Evolutionary conservation across 2,113 vertebrate species (phyloP).

Genomic region (Taurulus bubalis): DNA sequence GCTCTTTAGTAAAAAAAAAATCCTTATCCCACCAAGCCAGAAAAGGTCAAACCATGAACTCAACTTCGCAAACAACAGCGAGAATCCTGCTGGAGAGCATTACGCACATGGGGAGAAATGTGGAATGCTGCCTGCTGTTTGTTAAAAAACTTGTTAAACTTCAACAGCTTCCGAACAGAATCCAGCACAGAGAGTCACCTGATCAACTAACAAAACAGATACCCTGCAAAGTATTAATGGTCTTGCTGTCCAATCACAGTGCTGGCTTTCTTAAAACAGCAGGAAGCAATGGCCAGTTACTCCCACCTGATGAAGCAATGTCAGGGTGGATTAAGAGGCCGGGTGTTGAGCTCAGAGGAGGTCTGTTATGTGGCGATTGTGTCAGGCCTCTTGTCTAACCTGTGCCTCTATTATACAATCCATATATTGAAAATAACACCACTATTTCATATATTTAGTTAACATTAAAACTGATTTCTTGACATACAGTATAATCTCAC

Average conservation of each 20-base stretch:
- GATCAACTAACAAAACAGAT: slow-evolving; percentile 22
- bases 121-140: slow-evolving; percentile 52
- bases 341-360: slow-evolving; percentile 59
- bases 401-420: not conserved
- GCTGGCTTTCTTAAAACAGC: slow-evolving; percentile 30
- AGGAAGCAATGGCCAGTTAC: slow-evolving; percentile 30
- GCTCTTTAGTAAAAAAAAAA: slow-evolving; percentile 26
- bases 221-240: slow-evolving; percentile 31
- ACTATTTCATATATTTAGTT: not conserved
- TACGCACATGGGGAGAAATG: slow-evolving; percentile 66
- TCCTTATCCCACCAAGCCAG: not conserved
- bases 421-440: not conserved
- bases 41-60: slow-evolving; percentile 60
- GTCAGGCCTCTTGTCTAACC: slow-evolving; percentile 64
- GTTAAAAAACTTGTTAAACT: slow-evolving; percentile 60
- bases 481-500: not conserved
- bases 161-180: slow-evolving; percentile 42
- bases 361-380: slow-evolving; percentile 63
- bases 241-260: slow-evolving; percentile 20
- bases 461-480: not conserved
- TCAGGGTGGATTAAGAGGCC: slow-evolving; percentile 61
- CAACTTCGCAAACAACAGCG: slow-evolving; percentile 66
- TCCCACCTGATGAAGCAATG: slow-evolving; percentile 48
- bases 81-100: slow-evolving; percentile 67
- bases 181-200: slow-evolving; percentile 34